Percentiles rank a stretch among this genome's conserved stretches.
These are phyloP conservation scores for Drosophila longiperda DNA, from an alignment of 2,888 invertebrate species.

Conservation along the genomic window DNA sequence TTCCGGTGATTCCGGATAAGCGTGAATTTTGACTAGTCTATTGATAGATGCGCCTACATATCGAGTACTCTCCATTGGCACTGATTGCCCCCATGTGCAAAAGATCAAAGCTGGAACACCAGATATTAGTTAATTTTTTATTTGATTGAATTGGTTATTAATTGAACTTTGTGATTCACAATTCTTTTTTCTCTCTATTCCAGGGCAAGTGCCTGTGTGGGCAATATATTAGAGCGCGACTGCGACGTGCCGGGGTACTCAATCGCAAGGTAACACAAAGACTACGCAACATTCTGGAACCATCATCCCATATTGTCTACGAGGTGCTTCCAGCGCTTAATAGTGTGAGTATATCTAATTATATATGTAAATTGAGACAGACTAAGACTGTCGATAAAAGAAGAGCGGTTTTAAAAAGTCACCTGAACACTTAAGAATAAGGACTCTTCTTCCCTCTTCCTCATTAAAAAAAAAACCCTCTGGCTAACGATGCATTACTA, in stretches of 20 bases:
- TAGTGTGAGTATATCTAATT: conserved; percentile 83
- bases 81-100: conserved; percentile 31
- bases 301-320: conserved; percentile 86
- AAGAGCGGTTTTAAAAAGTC: too few relatives aligned
- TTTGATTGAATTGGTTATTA: conserved; percentile 34
- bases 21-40: conserved; percentile 51
- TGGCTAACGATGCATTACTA: conserved; percentile 20
- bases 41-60: conserved; percentile 38
- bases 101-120: conserved; percentile 49
- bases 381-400: neutral
- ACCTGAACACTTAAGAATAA: neutral
- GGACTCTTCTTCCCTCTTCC: neutral
- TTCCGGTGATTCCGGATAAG: conserved; percentile 35
- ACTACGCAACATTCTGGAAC: conserved; percentile 87
- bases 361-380: neutral
- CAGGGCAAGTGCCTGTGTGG: conserved; percentile 90
- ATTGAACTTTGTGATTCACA: conserved; percentile 35
- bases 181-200: conserved; percentile 12
- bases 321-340: conserved; percentile 89
- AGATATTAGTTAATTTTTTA: conserved; percentile 39
- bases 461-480: neutral
- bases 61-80: conserved; percentile 6
- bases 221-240: conserved; percentile 90
- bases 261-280: conserved; percentile 90
- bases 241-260: conserved; percentile 90